Evolutionary conservation across 2,113 vertebrate species (phyloP), one percentile per base, ranked within the genome.

Genomic region (Pelmatolapia mariae): DNA sequence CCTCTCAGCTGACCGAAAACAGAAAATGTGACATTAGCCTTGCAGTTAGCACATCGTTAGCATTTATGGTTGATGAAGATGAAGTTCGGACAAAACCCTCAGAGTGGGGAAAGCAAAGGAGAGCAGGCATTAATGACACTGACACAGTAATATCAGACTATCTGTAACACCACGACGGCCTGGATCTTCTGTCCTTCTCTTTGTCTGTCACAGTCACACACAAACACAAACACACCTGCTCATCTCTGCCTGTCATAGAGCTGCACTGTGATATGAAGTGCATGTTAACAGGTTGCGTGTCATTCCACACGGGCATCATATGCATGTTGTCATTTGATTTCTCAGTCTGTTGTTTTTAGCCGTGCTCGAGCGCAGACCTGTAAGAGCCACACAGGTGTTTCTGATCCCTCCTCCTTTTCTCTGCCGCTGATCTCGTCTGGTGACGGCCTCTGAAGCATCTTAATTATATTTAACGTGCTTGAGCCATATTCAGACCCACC

Each of bases 311-410:
- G 73, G 59, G 90, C 93, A 95, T 95, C 90, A 85, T 94, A 89
- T 95, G 95, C 95, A 96, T 96, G 95, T 95, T 91, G 87, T 93
- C 80, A 18, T 92, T 89, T 89, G 87, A 83, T 91, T 84, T 90
- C 78, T 84, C 86, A 78, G 89, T 91, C 54, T 80, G 91, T 88
- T 86, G 82, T 92, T 94, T 86, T 81, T 56, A 89, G 80, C 90
- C 86, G 82, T 94, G 93, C 94, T 94, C 93, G 91, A 92, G 83
- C 81, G 5, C 73, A 86, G 40, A 87, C 54, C 47, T 89, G 73
- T 87, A 86, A 76, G 89, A 86, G 90, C 87, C 92, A 89, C 91
- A 83, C 90, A 91, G 89, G 80, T 89, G 76, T 87, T 13, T 11
- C 85, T 81, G 47, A 87, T 81, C 86, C 89, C 79, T 33, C 57